phyloP scores from a whole-genome alignment of 2,797 vertebrate species.

The Scomberomorus guttatus region DNA sequence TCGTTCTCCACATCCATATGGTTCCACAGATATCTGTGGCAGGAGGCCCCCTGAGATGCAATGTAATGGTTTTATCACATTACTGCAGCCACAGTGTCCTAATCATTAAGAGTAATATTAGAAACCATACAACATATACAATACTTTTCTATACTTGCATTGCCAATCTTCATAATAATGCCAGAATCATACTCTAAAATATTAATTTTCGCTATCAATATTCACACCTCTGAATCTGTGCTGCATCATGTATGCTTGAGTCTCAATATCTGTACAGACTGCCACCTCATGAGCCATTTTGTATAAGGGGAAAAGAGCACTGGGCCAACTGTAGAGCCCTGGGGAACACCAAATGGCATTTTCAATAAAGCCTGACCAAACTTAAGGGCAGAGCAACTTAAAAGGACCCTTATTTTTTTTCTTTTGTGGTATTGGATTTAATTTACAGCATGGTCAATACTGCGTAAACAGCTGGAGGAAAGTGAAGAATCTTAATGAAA shows the following conservation, averaged over 20 bases:
- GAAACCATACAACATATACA: background rate
- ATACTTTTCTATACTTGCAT: too few species aligned
- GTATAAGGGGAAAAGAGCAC: background rate
- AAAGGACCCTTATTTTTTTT: background rate
- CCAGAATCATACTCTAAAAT: too few species aligned
- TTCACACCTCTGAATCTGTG: too few species aligned
- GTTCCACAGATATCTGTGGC: conserved; percentile 10
- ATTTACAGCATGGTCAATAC: conserved; percentile 1
- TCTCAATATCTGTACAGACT: background rate
- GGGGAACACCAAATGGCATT: background rate
- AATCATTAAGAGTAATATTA: background rate
- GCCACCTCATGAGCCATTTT: background rate
- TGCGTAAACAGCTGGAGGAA: background rate
- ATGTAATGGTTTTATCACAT: background rate
- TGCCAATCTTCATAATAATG: too few species aligned
- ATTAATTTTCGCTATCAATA: too few species aligned
- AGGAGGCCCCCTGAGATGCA: background rate
- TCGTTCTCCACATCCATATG: conserved; percentile 7
- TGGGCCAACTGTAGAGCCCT: background rate
- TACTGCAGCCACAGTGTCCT: background rate
- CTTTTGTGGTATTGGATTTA: conserved; percentile 3
- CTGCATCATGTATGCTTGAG: too few species aligned
- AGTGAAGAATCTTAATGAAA: background rate
- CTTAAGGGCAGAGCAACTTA: background rate
- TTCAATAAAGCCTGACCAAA: background rate